phyloP scores from a whole-genome alignment of 2,888 invertebrate genomes.

The Eupithecia pulchellata region DNA sequence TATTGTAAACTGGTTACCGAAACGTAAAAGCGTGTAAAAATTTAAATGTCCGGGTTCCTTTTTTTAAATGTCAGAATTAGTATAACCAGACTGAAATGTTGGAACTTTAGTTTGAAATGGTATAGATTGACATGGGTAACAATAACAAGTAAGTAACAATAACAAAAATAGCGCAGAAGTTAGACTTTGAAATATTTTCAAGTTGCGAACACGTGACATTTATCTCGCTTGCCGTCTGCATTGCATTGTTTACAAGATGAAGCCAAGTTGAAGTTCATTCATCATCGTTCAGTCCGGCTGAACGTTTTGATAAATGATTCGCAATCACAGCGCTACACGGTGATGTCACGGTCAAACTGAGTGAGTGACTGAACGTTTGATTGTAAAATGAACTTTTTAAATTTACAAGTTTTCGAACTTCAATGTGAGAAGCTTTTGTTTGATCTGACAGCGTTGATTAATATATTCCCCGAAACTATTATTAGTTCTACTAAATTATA shows the following conservation, averaged over 20 bases:
- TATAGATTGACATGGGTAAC: not conserved
- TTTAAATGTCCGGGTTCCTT: no score
- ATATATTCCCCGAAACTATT: not conserved
- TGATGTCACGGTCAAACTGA: constrained; percentile 18
- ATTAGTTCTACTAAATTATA: not conserved
- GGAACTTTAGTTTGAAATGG: no score
- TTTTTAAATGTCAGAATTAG: no score
- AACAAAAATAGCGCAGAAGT: not conserved
- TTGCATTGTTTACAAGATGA: constrained; percentile 43
- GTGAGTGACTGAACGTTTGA: not conserved
- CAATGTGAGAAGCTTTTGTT: not conserved
- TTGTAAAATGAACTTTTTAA: not conserved
- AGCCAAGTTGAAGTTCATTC: constrained; percentile 44
- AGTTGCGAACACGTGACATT: constrained; percentile 1
- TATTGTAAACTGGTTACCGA: no score
- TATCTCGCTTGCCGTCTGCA: constrained; percentile 30
- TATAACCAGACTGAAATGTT: no score
- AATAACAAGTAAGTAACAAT: not conserved
- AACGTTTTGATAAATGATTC: constrained; percentile 39
- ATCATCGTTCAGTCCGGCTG: constrained; percentile 37
- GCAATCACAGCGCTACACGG: constrained; percentile 35
- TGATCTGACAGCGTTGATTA: not conserved
- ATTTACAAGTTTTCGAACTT: not conserved
- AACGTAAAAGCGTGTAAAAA: no score
- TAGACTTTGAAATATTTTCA: not conserved